Evolutionary conservation across 2,888 invertebrate species (phyloP).

Genomic region (Trypoxylon attenuatum): DNA sequence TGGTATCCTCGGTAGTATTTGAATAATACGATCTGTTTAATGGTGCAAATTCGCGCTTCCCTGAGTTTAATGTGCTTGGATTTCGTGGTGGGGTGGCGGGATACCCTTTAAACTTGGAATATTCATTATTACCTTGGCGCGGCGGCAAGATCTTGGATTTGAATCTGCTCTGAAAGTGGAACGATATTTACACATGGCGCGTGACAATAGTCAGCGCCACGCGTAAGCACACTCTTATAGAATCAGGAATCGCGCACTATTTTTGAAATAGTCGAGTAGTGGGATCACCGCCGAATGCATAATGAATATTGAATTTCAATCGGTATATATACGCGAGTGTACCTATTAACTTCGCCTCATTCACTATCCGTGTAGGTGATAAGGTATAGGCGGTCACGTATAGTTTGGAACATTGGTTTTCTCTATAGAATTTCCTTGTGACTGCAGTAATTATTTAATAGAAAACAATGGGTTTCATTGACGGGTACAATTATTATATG

Average conservation of each 20-base stretch:
- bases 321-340: constrained; percentile 5
- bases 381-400: neutral
- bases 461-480: constrained; percentile 7
- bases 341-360: neutral
- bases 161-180: too few species aligned
- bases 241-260: neutral
- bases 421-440: neutral
- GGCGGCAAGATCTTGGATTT: too few species aligned
- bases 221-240: neutral
- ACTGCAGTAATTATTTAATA: neutral
- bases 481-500: neutral
- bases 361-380: neutral
- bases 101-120: too few species aligned
- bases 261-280: neutral
- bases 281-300: neutral
- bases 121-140: too few species aligned
- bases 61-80: too few species aligned
- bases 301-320: neutral
- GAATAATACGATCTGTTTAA: too few species aligned
- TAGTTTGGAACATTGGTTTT: neutral
- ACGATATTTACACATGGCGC: too few species aligned
- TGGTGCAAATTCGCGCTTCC: too few species aligned
- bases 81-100: too few species aligned
- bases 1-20: too few species aligned
- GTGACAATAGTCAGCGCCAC: neutral